Evolutionary conservation across 92 coral and sea anemone genomes (phyloP).

Genomic region (Umimayanthus chanpuru): DNA sequence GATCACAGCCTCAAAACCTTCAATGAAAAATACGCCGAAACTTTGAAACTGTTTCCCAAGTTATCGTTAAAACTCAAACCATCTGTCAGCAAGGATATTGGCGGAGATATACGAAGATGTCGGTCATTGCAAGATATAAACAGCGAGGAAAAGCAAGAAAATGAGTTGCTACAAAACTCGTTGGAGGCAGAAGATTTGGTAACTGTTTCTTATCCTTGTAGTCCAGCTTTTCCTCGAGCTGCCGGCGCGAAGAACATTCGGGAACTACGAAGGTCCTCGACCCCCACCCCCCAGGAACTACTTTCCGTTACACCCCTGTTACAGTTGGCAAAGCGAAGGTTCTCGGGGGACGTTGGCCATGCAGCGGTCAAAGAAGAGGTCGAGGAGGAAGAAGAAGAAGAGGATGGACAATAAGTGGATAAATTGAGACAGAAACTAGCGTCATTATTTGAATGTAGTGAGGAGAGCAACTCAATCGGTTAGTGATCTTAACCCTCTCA

Average conservation of each 20-base stretch:
- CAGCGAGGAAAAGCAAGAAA: neutral
- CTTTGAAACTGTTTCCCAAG: constrained; percentile 31
- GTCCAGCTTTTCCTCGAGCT: constrained; percentile 3
- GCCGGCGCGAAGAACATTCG: constrained; percentile 12
- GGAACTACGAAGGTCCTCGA: constrained; percentile 33
- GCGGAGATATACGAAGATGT: constrained; percentile 26
- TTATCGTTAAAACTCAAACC: constrained; percentile 1
- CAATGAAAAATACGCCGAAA: constrained; percentile 29
- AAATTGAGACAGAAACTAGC: neutral
- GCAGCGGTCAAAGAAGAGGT: constrained; percentile 22
- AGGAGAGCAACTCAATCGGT: too few relatives aligned
- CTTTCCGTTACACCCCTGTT: constrained; percentile 38
- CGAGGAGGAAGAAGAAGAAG: constrained; percentile 14
- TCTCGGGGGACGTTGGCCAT: constrained; percentile 36
- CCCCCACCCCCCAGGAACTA: constrained; percentile 38
- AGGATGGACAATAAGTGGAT: neutral
- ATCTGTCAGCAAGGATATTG: neutral
- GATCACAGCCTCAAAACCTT: constrained; percentile 25
- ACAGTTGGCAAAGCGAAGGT: constrained; percentile 15
- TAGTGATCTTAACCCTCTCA: too few relatives aligned
- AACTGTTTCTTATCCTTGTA: constrained; percentile 20
- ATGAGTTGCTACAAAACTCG: neutral
- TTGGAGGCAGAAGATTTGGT: neutral
- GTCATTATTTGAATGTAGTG: neutral
- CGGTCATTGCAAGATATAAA: constrained; percentile 31